These are phyloP conservation scores for Chrysochloris asiatica DNA, from an alignment of 2,113 vertebrate species.

Conservation along the genomic window DNA sequence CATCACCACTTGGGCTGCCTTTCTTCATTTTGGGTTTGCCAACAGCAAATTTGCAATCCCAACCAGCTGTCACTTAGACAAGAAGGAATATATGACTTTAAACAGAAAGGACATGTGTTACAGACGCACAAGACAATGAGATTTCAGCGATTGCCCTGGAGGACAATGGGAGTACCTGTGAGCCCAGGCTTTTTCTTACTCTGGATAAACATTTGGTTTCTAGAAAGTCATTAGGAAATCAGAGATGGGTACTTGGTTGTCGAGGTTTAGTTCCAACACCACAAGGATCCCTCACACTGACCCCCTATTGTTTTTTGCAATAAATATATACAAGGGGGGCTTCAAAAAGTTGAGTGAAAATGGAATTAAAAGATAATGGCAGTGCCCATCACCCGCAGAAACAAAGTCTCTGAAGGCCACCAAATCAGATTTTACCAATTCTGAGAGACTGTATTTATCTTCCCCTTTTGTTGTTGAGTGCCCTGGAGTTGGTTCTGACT, in stretches of 20 bases:
- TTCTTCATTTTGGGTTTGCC: not conserved
- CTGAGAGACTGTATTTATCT: no score
- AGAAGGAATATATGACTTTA: not conserved
- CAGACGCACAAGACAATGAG: not conserved
- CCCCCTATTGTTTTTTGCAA: not conserved
- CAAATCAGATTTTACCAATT: no score
- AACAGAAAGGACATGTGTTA: not conserved
- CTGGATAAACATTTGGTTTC: not conserved
- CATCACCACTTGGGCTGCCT: not conserved
- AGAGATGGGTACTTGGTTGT: accelerated
- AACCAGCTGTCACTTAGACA: no score
- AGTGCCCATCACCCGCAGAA: no score
- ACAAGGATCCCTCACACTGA: not conserved
- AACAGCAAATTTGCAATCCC: not conserved
- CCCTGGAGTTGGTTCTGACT: no score
- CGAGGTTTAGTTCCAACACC: not conserved
- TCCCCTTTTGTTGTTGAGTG: no score
- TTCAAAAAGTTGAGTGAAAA: no score
- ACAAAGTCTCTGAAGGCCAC: no score
- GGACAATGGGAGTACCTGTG: accelerated
- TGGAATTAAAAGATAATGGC: no score
- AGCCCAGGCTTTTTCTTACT: no score
- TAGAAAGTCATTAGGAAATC: not conserved
- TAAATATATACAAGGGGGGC: no score
- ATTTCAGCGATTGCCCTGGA: not conserved